Evolutionary conservation across 2,797 vertebrate species (phyloP).

Genomic region (Cuculus canorus): DNA sequence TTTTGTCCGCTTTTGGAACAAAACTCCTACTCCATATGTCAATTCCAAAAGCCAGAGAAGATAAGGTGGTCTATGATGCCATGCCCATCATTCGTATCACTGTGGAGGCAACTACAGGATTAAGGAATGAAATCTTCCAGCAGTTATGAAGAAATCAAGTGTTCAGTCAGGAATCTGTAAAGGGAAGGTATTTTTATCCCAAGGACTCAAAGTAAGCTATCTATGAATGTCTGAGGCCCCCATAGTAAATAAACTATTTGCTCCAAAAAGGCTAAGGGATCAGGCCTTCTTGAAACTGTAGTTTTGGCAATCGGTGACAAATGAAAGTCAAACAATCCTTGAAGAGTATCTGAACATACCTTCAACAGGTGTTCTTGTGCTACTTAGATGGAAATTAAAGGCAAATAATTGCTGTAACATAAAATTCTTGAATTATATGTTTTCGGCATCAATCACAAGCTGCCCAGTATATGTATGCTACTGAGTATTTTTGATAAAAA

Average conservation of each 20-base stretch:
- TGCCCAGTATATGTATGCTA: background rate
- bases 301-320: background rate
- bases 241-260: background rate
- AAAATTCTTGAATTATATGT: background rate
- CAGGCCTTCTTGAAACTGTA: background rate
- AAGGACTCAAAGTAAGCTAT: background rate
- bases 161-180: background rate
- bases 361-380: background rate
- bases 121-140: background rate
- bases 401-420: background rate
- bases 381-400: background rate
- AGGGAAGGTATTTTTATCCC: background rate
- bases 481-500: background rate
- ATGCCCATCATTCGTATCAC: background rate
- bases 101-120: background rate
- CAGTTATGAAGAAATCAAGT: background rate
- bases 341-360: background rate
- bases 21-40: background rate
- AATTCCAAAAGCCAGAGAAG: background rate
- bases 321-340: background rate
- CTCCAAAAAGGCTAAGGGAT: background rate
- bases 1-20: background rate
- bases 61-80: background rate
- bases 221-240: background rate
- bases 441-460: background rate